phyloP scores from a whole-genome alignment of 2,113 vertebrate species.

The Pristiophorus japonicus region DNA sequence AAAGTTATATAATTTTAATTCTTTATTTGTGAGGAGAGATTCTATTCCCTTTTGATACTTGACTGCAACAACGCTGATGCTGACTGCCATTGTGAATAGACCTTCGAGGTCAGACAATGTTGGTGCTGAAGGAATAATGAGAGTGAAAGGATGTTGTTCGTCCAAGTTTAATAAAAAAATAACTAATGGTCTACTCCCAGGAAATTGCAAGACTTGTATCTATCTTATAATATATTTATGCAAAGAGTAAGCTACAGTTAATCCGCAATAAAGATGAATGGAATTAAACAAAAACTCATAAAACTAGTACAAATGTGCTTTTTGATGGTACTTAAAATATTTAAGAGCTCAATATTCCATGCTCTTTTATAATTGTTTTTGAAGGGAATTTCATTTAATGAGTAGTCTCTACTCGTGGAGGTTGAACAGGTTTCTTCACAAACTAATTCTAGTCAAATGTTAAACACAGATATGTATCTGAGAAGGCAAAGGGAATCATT shows the following conservation, averaged over 20 bases:
- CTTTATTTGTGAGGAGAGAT: background rate
- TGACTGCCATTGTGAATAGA: background rate
- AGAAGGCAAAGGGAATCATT: background rate
- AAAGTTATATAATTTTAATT: background rate
- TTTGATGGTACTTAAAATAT: slow-evolving; percentile 12
- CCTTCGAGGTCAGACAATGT: background rate
- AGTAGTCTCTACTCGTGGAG: background rate
- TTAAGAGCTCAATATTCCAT: background rate
- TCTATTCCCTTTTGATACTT: background rate
- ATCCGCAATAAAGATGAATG: slow-evolving; percentile 5
- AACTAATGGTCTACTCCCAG: background rate
- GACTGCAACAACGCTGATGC: background rate
- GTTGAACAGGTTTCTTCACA: background rate
- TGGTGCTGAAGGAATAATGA: background rate
- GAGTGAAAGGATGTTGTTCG: background rate
- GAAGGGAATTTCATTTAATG: background rate
- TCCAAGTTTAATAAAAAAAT: background rate
- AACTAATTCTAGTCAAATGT: background rate
- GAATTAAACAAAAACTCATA: background rate
- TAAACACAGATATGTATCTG: background rate
- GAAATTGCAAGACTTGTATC: background rate
- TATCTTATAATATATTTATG: background rate
- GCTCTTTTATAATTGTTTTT: background rate
- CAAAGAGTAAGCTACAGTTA: background rate
- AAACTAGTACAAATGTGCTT: slow-evolving; percentile 2